Evolutionary conservation across 2,113 vertebrate genomes (phyloP), one percentile per base, ranked within the genome.

Genomic region (Gila orcuttii): DNA sequence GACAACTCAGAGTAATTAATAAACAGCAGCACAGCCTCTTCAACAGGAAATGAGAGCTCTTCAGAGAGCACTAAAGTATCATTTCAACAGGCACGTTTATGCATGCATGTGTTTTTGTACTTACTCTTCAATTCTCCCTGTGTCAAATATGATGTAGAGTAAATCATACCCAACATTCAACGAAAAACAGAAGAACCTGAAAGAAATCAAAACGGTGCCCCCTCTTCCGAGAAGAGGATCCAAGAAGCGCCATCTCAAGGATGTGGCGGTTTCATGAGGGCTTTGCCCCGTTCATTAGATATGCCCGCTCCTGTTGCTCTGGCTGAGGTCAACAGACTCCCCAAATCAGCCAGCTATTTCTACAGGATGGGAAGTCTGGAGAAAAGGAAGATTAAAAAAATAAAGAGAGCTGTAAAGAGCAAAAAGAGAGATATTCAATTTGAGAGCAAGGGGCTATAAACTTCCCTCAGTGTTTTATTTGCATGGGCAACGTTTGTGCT

Each of bases 371-470:
- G 33, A 25, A 82, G 59, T 79, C 36, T 15, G 28, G 68, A 68
- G 31, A 74, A 74, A 82, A 82, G 25, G 59, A 47, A 81, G 79
- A 64, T 81, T 79, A 84, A 57, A 79, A 79, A 75, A 55, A 69
- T 59, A 80, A 82, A 75, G 39, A 59, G 21, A 71, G 31, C 62
- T 69, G 62, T 82, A 82, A 78, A 83, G 62, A 50, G 73, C 28
- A 78, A 79, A 31, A 68, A 60, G 73, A 57, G 55, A 78, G 84
- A 62, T 82, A 68, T 85, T 88, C 62, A 82, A 85, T 88, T 88
- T 71, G 71, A 60, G 28, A 57, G 47, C 23, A 23, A 85, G 50
- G 62, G 39, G 36, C 79, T 85, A 55, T 78, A 71, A 62, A 69
- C 60, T 31, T 28, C 39, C 71, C 15, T 59, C 12, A 77, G 83